Base-by-base conservation (phyloP, 2,797 vertebrate genomes). In the Capromys pilorides region DNA sequence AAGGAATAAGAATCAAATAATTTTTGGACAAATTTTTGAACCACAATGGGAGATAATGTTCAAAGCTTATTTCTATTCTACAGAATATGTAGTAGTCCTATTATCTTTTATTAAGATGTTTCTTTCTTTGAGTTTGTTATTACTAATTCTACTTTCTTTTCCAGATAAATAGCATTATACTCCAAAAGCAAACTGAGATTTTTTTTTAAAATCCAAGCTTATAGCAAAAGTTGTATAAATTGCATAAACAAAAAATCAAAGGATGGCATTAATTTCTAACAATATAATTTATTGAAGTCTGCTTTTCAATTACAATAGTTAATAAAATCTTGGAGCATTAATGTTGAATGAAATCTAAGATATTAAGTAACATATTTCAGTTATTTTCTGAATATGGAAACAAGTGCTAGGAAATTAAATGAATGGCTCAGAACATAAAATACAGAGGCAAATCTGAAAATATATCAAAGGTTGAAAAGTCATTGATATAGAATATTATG, bases 291-390 rank as follows among this genome's bases (percentile, higher is more conserved):
- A 45, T 85, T 18, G 39, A 90, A 83, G 36, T 85, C 93, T 96
- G 49, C 45, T 69, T 85, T 75, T 14, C 33, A 94, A 66, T 86
- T 87, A 45, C 19, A 89, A 36, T 89, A 59, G 71, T 87, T 95
- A 91, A 91, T 81, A 86, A 14, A 89, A 82, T 87, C 54, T 95
- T 88, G 49, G 64, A 19, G 75, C 45, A 92, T 96, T 90, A 90
- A 93, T 78, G 21, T 80, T 96, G 54, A 64, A 85, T 93, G 61
- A 95, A 80, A 86, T 94, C 45, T 77, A 90, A 93, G 81, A 87
- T 78, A 91, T 91, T 93, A 77, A 62, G 61, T 94, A 84, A 93
- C 94, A 78, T 81, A 85, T 91, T 85, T 94, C 54, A 13, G n/a
- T 49, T 88, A 19, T 86, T 91, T 87, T 90, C 91, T 81, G 75